Base-by-base conservation (phyloP, 1,140 invertebrate genomes). In the Cydia amplana region DNA sequence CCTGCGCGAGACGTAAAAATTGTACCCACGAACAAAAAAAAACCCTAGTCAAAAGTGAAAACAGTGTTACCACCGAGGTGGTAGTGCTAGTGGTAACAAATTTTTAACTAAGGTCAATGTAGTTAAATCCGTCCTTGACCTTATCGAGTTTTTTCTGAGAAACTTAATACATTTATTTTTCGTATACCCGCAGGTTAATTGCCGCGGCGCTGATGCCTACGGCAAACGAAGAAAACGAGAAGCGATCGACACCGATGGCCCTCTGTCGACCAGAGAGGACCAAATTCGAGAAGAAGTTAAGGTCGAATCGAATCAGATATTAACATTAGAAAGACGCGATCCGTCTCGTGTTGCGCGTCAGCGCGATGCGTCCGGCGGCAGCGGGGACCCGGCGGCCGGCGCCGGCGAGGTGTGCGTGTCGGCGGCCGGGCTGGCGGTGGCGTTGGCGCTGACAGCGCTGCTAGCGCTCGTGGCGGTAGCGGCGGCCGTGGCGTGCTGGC, bases 401-500 rank as follows among this genome's bases (percentile, higher is more conserved):
- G 83, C 81, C 49, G 97, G 98, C 90, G 97, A 98, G 84, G 98
- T 98, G 82, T 99, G 98, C 88, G 96, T 99, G 75, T 98, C 97
- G 64, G 98, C 97, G 94, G 96, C 98, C 78, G 97, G 98, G 65
- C 96, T 99, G 84, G 97, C 98, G 76, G 97, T 98, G 79, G 97
- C 98, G 73, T 93, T 99, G 82, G 96, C 98, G 76, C 96, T 99
- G 83, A 98, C 98, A 74, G 97, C 97, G 20, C 94, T 99, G 64
- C 91, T 99, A 83, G 97, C 98, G 60, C 94, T 99, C 65, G 97
- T 98, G 25, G 97, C 98, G 46, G 97, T 99, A 36, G 98, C 98
- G 23, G 97, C 98, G 46, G 97, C 97, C 64, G 97, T 98, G 25
- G 98, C 97, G 51, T 98, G 98, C 91, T 99, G 97, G 97, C 94